Evolutionary conservation across 2,888 invertebrate species (phyloP), one percentile per base, ranked within the genome.

Genomic region (Aporophyla nigra): DNA sequence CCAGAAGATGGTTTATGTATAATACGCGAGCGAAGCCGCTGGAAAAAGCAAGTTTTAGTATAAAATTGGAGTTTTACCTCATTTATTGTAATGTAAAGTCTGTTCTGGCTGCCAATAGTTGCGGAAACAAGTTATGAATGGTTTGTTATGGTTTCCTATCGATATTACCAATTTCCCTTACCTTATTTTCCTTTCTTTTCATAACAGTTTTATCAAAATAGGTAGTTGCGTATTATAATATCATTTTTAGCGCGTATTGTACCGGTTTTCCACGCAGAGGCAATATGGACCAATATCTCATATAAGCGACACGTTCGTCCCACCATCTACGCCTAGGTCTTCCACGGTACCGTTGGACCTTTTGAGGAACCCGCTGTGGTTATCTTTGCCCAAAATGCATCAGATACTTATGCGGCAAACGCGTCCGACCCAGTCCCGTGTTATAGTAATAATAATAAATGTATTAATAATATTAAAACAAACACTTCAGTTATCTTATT

Each of bases 401-500:
- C 43, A 9, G 12, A 46, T 33, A 33, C 33, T 33, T 1, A 46
- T 46, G 43, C 10, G 43, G 43, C 0, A 9, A 46, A 46, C 43
- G 43, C 10, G 12, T 46, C 43, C 12, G 43, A 12, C 43, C 43
- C 12, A 46, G 10, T 46, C 43, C 43, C 9, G 27, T 27, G 21
- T 53, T 27, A n/a, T 16, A 9, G 33, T 24, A 21, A 33, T 33
- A 33, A 33, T 33, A n/a, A n/a, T n/a, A n/a, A n/a, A n/a, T n/a
- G n/a, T n/a, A n/a, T n/a, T n/a, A n/a, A 33, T 33, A 33, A 33
- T 33, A 69, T 58, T 40, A 58, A 65, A 49, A 53, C 14, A 66
- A 19, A 68, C 24, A 62, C 14, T 54, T 49, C 9, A 71, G 27
- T 16, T 46, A 10, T 21, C 54, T 21, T 27, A 24, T 59, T 12